These are phyloP conservation scores for Zaprionus inermis DNA, from an alignment of 1,140 invertebrate genomes.

Conservation along the genomic window DNA sequence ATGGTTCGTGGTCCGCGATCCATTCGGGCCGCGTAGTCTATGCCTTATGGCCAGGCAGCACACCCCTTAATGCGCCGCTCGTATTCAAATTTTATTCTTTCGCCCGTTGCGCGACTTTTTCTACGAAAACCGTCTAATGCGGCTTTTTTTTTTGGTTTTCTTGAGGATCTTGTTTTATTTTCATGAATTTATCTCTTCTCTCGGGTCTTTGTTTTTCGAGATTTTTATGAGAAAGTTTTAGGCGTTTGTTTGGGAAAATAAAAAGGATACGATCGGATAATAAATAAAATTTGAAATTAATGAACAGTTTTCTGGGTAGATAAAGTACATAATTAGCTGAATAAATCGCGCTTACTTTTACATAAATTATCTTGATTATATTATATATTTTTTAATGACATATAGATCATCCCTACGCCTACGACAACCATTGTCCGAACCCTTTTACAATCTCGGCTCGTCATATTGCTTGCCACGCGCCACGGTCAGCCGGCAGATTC, in stretches of 20 bases:
- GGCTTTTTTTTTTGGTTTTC: slow-evolving; percentile 18
- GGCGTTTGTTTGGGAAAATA: slow-evolving; percentile 44
- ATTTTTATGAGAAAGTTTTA: slow-evolving; percentile 33
- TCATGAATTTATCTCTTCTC: slow-evolving; percentile 59
- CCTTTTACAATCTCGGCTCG: background rate
- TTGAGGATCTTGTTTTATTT: slow-evolving; percentile 47
- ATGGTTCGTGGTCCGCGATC: slow-evolving; percentile 17
- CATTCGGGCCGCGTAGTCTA: background rate
- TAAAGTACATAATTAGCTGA: background rate
- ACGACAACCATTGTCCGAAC: slow-evolving; percentile 4
- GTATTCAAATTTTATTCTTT: slow-evolving; percentile 64
- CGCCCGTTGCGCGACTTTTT: slow-evolving; percentile 38
- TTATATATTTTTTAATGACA: background rate
- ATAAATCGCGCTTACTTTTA: background rate
- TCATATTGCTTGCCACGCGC: slow-evolving; percentile 14
- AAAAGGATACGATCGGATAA: slow-evolving; percentile 36
- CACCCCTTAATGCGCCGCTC: slow-evolving; percentile 51
- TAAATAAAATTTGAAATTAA: slow-evolving; percentile 35
- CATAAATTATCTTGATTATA: background rate
- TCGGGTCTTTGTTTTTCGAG: slow-evolving; percentile 40
- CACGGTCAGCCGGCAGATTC: slow-evolving; percentile 35
- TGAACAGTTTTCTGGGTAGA: background rate
- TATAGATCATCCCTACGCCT: background rate
- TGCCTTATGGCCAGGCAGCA: slow-evolving; percentile 29
- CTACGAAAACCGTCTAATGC: slow-evolving; percentile 45